A percentile compares a stretch with the other conserved stretches of the same genome.
These are phyloP conservation scores for Cataglyphis livida DNA, from an alignment of 2,888 invertebrate species.

Conservation along the genomic window DNA sequence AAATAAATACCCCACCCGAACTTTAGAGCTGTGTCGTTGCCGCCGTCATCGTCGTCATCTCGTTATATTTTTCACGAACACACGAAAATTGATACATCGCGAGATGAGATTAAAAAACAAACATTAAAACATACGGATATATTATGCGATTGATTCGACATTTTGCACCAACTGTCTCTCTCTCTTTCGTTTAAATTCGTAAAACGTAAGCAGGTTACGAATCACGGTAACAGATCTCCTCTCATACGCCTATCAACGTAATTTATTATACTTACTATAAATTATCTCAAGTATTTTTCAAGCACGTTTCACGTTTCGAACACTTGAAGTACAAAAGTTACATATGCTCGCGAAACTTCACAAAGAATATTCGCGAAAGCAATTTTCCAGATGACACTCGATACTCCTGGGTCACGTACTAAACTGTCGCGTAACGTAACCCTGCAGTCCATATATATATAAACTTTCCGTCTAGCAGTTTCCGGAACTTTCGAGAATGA, in stretches of 20 bases:
- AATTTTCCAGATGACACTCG: slow-evolving; percentile 59
- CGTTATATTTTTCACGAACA: not conserved
- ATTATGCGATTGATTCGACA: not conserved
- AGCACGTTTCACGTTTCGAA: not conserved
- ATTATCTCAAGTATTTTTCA: not conserved
- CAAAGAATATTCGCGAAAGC: not conserved
- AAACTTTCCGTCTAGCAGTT: slow-evolving; percentile 88
- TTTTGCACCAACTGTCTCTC: not conserved
- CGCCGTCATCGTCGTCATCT: not conserved
- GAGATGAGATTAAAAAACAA: too few relatives aligned
- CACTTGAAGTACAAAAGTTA: not conserved
- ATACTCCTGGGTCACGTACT: slow-evolving; percentile 80
- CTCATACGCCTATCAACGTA: not conserved
- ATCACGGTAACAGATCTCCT: not conserved
- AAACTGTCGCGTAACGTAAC: slow-evolving; percentile 86
- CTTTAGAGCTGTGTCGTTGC: slow-evolving; percentile 10
- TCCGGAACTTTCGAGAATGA: slow-evolving; percentile 90
- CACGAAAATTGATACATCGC: not conserved
- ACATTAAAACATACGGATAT: not conserved
- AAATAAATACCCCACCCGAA: slow-evolving; percentile 73
- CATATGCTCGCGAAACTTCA: not conserved
- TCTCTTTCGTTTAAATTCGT: not conserved
- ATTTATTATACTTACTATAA: slow-evolving; percentile 16
- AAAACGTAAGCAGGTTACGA: slow-evolving; percentile 2
- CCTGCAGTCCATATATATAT: slow-evolving; percentile 89